A percentile compares a stretch with the other conserved stretches of the same genome.
phyloP scores from a whole-genome alignment of 2,113 vertebrate species.

The Trochalopteron elliotii region DNA sequence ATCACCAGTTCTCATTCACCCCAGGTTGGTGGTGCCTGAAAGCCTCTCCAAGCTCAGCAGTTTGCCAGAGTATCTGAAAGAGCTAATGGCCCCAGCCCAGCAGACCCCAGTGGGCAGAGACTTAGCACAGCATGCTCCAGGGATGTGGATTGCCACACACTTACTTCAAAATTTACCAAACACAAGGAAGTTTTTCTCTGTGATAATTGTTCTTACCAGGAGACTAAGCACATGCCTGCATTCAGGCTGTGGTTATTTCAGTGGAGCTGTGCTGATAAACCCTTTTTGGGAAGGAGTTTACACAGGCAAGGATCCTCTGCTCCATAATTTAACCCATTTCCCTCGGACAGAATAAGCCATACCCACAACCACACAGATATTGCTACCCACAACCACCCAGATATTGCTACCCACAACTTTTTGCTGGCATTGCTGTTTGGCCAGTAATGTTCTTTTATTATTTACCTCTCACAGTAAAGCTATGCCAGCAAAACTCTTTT shows the following conservation, averaged over 20 bases:
- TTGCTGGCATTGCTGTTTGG: neutral
- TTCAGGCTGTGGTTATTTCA: neutral
- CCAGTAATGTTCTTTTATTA: neutral
- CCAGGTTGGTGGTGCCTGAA: neutral
- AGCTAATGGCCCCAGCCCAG: neutral
- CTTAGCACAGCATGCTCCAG: neutral
- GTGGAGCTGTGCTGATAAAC: neutral
- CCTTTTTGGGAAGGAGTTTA: neutral
- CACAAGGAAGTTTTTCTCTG: neutral
- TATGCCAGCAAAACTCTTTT: neutral
- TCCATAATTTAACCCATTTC: neutral
- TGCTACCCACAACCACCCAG: neutral
- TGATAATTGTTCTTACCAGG: slow-evolving; percentile 10
- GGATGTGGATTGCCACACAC: neutral
- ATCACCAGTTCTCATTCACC: neutral
- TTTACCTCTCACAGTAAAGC: neutral
- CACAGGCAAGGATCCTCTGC: neutral
- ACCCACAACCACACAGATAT: neutral
- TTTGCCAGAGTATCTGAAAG: neutral
- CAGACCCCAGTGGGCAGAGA: neutral
- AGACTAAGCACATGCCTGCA: neutral
- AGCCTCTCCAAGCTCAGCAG: neutral
- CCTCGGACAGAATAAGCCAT: neutral
- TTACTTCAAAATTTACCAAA: neutral
- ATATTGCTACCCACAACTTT: neutral